These are phyloP conservation scores for Drosophila lacicola DNA, from an alignment of 2,888 invertebrate species.

Conservation along the genomic window DNA sequence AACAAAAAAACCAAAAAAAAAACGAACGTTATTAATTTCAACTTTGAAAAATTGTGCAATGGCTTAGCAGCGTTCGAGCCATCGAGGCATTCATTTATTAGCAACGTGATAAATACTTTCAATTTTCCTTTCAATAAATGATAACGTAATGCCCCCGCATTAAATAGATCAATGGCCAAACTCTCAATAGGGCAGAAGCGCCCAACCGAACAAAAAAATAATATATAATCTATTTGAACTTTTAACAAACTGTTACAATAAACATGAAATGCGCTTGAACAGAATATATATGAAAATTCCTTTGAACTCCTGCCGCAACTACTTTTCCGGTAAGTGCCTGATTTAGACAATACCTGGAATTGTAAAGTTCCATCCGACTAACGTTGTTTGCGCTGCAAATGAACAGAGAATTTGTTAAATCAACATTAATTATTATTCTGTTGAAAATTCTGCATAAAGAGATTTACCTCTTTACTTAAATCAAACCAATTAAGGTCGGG, in stretches of 20 bases:
- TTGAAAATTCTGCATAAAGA: neutral
- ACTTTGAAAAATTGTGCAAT: slow-evolving; percentile 79
- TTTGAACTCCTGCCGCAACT: neutral
- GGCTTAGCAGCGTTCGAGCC: slow-evolving; percentile 66
- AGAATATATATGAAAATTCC: neutral
- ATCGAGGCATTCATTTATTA: slow-evolving; percentile 75
- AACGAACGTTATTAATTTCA: slow-evolving; percentile 76
- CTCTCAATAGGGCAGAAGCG: slow-evolving; percentile 33
- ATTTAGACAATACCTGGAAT: slow-evolving; percentile 2
- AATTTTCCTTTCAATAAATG: slow-evolving; percentile 80
- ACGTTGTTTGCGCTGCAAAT: slow-evolving; percentile 17
- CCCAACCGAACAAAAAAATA: neutral
- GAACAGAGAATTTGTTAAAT: neutral
- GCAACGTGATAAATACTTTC: slow-evolving; percentile 81
- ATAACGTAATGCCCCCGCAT: slow-evolving; percentile 75
- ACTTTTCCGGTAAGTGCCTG: neutral
- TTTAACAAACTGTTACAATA: slow-evolving; percentile 26
- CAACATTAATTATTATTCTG: slow-evolving; percentile 16
- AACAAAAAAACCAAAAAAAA: slow-evolving; percentile 21
- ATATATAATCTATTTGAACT: slow-evolving; percentile 18
- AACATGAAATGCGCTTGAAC: slow-evolving; percentile 1
- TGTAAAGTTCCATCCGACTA: neutral
- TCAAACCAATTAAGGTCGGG: no score
- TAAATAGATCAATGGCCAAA: slow-evolving; percentile 71
- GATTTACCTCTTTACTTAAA: no score